Evolutionary conservation across 1,140 invertebrate species (phyloP), one percentile per base, ranked within the genome.

Genomic region (Drosophila tani): DNA sequence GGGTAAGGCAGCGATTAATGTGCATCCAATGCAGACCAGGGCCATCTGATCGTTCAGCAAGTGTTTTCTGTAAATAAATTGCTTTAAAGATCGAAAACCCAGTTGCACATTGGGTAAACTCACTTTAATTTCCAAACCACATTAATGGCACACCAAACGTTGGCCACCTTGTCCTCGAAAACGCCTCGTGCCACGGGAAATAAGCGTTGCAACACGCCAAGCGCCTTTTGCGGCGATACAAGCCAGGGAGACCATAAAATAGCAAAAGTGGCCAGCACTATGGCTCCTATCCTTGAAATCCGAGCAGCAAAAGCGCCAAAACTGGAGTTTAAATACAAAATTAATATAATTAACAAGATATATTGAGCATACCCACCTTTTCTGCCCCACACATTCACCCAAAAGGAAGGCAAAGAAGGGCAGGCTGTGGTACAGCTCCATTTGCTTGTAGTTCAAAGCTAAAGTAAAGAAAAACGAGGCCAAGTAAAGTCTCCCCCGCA

Each of bases 151-250:
- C 98, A 99, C 99, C 99, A 99, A 65, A 99, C 93, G 93, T 99
- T 99, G 0, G 98, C 97, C 1, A 99, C 99, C 95, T 99, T 99
- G 93, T 99, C 99, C 94, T 99, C 99, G 94, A 98, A 99, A 8
- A 99, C 94, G 12, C 99, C 99, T 81, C 99, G 94, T 35, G 95
- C 94, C n/a, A 99, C 85, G 0, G 99, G 99, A 93, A 99, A 99
- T 5, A 99, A 88, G 82, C 99, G 94, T 7, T 95, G 91, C 1
- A 99, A 6, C 0, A 98, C 96, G 91, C 96, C 95, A 1, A 94
- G 66, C 14, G 95, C 81, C 15, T 93, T 86, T 38, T 95, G 93
- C 41, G 93, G 84, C 43, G 94, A 94, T n/a, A 81, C 90, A 2
- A 97, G 63, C 93, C 99, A 99, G 27, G 99, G 99, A 45, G 95